A percentile compares a stretch with the other conserved stretches of the same genome.
Conservation (phyloP, 2,888 invertebrate genomes). For the Nymphalis urticae region DNA sequence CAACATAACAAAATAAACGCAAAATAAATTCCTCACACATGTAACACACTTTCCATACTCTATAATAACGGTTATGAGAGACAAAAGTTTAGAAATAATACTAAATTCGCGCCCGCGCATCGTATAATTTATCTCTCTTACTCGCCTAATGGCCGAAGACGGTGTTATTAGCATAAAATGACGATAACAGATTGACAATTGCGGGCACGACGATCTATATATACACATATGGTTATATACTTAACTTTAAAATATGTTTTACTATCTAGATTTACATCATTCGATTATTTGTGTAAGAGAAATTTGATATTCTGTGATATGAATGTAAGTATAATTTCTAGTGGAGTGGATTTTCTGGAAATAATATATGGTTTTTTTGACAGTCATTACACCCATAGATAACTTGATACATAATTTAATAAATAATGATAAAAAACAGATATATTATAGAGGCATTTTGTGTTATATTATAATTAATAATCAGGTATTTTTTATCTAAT, state of each 20-base stretch:
- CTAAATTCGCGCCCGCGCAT: slow-evolving; percentile 66
- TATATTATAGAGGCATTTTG: no score
- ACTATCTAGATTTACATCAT: neutral
- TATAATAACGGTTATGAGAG: slow-evolving; percentile 53
- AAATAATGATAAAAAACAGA: no score
- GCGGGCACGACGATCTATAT: slow-evolving; percentile 46
- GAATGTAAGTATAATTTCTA: no score
- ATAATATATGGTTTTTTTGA: no score
- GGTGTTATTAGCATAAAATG: slow-evolving; percentile 71
- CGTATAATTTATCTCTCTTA: slow-evolving; percentile 48
- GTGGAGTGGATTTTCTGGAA: no score
- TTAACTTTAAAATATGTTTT: slow-evolving; percentile 9
- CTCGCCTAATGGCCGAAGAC: slow-evolving; percentile 51
- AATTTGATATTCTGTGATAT: no score
- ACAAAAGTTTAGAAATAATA: slow-evolving; percentile 54
- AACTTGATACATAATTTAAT: no score
- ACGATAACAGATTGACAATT: slow-evolving; percentile 70
- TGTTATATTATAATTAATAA: no score
- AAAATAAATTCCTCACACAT: slow-evolving; percentile 28
- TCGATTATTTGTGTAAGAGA: neutral
- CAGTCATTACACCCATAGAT: no score
- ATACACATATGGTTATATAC: slow-evolving; percentile 45
- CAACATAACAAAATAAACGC: neutral
- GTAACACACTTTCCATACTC: slow-evolving; percentile 42
- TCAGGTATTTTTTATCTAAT: no score